Evolutionary conservation across 1,140 invertebrate species (phyloP), one percentile per base, ranked within the genome.

Genomic region (Vollenhovia emeryi): DNA sequence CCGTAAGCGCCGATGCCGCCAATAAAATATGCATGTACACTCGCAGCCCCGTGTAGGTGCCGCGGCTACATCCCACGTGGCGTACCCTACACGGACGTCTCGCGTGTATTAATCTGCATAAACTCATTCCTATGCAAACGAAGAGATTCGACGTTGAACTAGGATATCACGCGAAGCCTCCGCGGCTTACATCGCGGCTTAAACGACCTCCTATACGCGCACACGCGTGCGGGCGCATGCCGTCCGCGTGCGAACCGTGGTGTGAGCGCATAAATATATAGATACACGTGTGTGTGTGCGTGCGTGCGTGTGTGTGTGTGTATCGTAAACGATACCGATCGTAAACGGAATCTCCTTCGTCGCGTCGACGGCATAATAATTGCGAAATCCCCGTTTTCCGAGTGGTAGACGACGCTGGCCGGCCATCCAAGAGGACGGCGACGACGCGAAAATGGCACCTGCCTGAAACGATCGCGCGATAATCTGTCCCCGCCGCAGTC

Each of bases 71-170:
- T 90, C 83, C 88, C 78, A 73, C 84, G 78, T 80, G 83, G 71
- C 83, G 57, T 84, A 69, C 52, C 68, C 91, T 91, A 91, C 87
- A 86, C 86, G 85, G 82, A 88, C 87, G 87, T 89, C 91, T 92
- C 92, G 86, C 92, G 91, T 92, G 92, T 94, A 94, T 93, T 94
- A 93, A 94, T 94, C 93, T 94, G 93, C 94, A 94, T 94, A 94
- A 94, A 94, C 93, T 94, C 94, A 94, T 94, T 94, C 93, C 93
- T 92, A 94, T 94, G 94, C 93, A 94, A 94, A 94, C 94, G 91
- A 92, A 93, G 92, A 93, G 92, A 92, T 91, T 93, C 92, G 89
- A 91, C 88, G 87, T 92, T 90, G 87, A 93, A 92, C 92, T 90
- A 92, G 93, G 86, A 90, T 90, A 90, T 85, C 89, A 80, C 69